Evolutionary conservation across 2,888 invertebrate species (phyloP).

Genomic region (Drosophila mimetica): DNA sequence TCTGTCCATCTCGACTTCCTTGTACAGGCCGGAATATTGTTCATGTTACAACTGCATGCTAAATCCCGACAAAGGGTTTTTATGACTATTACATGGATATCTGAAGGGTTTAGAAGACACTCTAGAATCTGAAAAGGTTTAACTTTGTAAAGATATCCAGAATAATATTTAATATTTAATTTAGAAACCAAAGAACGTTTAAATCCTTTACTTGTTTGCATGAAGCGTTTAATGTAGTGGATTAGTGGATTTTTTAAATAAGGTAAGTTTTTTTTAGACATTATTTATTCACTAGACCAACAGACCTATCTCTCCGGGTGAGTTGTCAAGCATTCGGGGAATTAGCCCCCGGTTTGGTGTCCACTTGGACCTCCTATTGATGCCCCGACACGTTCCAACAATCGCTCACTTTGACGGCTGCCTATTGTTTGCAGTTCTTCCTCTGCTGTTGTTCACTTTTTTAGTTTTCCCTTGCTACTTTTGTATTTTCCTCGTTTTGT

Average conservation of each 20-base stretch:
- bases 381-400: slow-evolving; percentile 67
- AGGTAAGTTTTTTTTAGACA: not conserved
- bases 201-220: too few relatives aligned
- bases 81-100: too few relatives aligned
- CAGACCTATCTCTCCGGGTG: not conserved
- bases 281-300: too few relatives aligned
- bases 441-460: slow-evolving; percentile 21
- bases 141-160: too few relatives aligned
- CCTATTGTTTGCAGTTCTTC: slow-evolving; percentile 53
- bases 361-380: slow-evolving; percentile 61
- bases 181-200: too few relatives aligned
- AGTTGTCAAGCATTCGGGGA: slow-evolving; percentile 8
- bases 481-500: slow-evolving; percentile 41
- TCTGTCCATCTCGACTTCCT: slow-evolving; percentile 2
- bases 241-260: too few relatives aligned
- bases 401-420: slow-evolving; percentile 74
- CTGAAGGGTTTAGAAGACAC: too few relatives aligned
- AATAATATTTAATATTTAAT: too few relatives aligned
- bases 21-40: too few relatives aligned
- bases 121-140: too few relatives aligned
- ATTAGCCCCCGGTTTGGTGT: slow-evolving; percentile 22
- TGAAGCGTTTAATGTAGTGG: too few relatives aligned
- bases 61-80: not conserved
- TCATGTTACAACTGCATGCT: not conserved
- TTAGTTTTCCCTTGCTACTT: slow-evolving; percentile 36